Conservation (phyloP, 2,113 vertebrate species). For the Hoplias malabaricus region DNA sequence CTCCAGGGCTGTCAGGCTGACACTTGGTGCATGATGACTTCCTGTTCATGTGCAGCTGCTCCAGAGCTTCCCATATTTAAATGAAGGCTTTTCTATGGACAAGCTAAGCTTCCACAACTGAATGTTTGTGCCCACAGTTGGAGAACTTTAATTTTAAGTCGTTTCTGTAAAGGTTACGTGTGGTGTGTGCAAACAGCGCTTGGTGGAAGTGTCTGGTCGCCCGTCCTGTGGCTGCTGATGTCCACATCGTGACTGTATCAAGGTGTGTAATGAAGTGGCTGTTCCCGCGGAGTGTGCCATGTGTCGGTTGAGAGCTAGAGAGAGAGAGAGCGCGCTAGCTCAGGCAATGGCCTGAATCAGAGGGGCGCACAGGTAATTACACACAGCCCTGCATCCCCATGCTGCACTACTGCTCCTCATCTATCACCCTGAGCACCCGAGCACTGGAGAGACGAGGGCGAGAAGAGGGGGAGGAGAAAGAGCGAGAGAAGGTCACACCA, state of each 20-base stretch:
- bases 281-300: background rate
- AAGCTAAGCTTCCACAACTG: too few relatives aligned
- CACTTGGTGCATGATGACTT: too few relatives aligned
- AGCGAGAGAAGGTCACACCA: background rate
- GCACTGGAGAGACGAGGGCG: background rate
- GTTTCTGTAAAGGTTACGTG: too few relatives aligned
- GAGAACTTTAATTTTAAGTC: too few relatives aligned
- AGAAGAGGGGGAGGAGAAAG: background rate
- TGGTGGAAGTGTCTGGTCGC: background rate
- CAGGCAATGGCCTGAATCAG: background rate
- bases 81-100: too few relatives aligned
- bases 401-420: background rate
- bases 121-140: too few relatives aligned
- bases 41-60: too few relatives aligned
- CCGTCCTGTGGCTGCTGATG: background rate
- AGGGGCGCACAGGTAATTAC: background rate
- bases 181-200: background rate
- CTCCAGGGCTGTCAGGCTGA: too few relatives aligned
- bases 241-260: background rate
- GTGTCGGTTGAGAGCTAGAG: background rate
- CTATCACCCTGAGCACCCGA: background rate
- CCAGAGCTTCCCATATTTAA: too few relatives aligned
- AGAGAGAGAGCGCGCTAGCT: background rate
- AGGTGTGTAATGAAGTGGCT: background rate
- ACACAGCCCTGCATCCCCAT: background rate